Conservation (phyloP, 2,797 vertebrate species). For the Diglossa cyanea region DNA sequence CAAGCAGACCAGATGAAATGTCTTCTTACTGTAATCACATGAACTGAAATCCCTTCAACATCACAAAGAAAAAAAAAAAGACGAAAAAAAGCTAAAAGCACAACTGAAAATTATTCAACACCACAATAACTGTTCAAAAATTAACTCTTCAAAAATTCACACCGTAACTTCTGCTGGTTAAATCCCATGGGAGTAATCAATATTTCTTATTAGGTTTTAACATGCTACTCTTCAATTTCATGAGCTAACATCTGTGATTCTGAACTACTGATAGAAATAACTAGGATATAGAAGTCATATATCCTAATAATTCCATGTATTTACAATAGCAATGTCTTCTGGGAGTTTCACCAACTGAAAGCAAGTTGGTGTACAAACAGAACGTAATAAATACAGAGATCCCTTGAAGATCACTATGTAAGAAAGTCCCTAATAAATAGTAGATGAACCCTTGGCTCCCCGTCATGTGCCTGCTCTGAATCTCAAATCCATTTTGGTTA, state of each 20-base stretch:
- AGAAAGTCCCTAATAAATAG: neutral
- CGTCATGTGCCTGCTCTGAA: neutral
- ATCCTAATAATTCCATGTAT: neutral
- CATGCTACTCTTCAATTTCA: neutral
- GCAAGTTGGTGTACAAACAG: neutral
- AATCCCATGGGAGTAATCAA: neutral
- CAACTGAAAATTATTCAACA: neutral
- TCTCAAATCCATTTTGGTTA: neutral
- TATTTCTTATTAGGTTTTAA: neutral
- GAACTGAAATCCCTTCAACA: neutral
- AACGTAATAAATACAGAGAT: neutral
- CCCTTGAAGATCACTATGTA: neutral
- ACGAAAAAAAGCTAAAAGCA: neutral
- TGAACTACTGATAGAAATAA: neutral
- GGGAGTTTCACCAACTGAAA: neutral
- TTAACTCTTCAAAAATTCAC: neutral
- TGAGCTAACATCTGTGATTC: neutral
- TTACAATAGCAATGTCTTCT: neutral
- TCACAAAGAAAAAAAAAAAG: neutral
- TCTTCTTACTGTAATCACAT: neutral
- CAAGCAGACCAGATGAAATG: neutral
- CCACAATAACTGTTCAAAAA: neutral
- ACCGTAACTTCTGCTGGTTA: neutral
- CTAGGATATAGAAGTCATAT: neutral
- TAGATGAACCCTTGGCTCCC: neutral